These are phyloP conservation scores for Coremacera marginata DNA, from an alignment of 2,888 invertebrate genomes.

Conservation along the genomic window DNA sequence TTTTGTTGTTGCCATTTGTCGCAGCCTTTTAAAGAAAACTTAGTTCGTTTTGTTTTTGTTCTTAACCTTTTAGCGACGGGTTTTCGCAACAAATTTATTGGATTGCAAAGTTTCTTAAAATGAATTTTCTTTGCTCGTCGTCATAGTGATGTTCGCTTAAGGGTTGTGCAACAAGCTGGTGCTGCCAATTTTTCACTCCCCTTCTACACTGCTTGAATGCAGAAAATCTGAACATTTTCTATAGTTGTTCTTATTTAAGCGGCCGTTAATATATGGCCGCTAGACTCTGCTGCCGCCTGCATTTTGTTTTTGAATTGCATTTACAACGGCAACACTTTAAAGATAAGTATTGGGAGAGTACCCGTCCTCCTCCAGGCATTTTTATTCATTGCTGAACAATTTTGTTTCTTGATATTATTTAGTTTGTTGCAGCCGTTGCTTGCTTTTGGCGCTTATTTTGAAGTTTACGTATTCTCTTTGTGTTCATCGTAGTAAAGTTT, in stretches of 20 bases:
- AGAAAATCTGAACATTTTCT: too few species aligned
- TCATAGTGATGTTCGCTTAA: too few species aligned
- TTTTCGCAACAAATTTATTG: constrained; percentile 23
- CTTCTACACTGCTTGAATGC: not conserved
- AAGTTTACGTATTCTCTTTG: not conserved
- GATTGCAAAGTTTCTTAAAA: constrained; percentile 28
- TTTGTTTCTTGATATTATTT: not conserved
- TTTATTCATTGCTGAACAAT: not conserved
- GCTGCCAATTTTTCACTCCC: not conserved
- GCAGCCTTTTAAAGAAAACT: not conserved
- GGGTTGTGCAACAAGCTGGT: not conserved
- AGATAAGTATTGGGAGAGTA: too few species aligned
- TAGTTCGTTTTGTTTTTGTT: not conserved
- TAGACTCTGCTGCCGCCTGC: not conserved
- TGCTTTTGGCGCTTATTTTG: not conserved
- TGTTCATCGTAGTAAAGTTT: not conserved
- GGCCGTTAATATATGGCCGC: too few species aligned
- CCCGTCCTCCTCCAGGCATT: too few species aligned
- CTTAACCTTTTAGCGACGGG: not conserved
- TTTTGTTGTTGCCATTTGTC: not conserved
- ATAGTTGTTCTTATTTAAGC: too few species aligned
- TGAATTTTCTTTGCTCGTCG: constrained; percentile 7
- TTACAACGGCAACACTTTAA: not conserved
- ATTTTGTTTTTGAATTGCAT: not conserved
- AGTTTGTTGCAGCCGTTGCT: not conserved